These are phyloP conservation scores for Bruchidius siliquastri DNA, from an alignment of 2,888 invertebrate species.

Conservation along the genomic window DNA sequence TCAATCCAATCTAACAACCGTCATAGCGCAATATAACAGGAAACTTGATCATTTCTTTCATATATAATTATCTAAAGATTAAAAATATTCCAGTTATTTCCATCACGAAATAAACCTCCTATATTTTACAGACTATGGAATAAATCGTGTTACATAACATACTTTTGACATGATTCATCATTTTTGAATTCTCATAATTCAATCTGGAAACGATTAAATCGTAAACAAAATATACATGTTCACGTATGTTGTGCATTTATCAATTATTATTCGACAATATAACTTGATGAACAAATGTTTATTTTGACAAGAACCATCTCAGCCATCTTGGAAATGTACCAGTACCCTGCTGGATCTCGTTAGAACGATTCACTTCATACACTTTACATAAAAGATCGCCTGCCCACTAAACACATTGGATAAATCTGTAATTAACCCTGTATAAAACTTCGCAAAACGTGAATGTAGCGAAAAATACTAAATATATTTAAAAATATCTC, in stretches of 20 bases:
- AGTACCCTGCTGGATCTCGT: neutral
- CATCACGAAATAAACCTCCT: no score
- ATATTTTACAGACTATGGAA: no score
- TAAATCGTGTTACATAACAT: neutral
- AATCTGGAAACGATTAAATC: neutral
- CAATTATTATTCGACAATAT: neutral
- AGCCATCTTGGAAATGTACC: neutral
- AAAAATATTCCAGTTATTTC: no score
- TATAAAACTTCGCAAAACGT: slow-evolving; percentile 10
- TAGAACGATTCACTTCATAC: neutral
- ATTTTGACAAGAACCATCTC: neutral
- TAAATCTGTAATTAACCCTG: neutral
- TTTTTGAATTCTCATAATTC: neutral
- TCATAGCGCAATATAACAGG: neutral
- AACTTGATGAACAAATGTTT: neutral
- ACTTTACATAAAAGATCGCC: neutral
- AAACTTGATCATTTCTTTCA: no score
- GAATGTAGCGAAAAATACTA: slow-evolving; percentile 6
- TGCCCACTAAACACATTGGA: neutral
- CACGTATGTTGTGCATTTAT: no score
- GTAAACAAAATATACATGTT: neutral
- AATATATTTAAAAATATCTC: slow-evolving; percentile 24
- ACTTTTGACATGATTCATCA: no score
- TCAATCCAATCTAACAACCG: neutral
- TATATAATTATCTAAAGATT: no score